phyloP scores from a whole-genome alignment of 2,113 vertebrate species.

The Myotis brandtii region DNA sequence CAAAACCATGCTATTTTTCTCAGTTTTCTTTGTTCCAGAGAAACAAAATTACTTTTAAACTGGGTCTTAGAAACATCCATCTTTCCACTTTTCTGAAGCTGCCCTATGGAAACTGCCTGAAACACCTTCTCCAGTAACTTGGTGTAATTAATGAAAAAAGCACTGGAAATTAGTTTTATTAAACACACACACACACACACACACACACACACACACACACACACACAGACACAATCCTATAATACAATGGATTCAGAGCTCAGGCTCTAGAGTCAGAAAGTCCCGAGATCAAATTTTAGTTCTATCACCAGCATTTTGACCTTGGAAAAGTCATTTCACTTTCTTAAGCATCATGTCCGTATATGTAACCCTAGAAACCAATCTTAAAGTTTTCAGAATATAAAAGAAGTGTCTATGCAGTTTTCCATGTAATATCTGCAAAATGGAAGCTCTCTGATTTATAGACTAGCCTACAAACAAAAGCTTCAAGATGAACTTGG shows the following conservation, averaged over 20 bases:
- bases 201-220: no score
- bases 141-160: not conserved
- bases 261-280: not conserved
- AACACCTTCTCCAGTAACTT: not conserved
- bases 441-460: not conserved
- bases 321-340: not conserved
- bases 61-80: not conserved
- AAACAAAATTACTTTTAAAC: conserved; percentile 26
- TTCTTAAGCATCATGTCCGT: not conserved
- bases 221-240: not conserved
- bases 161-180: not conserved
- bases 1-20: not conserved
- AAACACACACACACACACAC: not conserved
- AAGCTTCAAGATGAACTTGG: not conserved
- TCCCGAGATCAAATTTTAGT: not conserved
- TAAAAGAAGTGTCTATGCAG: not conserved
- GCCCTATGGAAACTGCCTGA: not conserved
- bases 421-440: not conserved
- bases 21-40: not conserved
- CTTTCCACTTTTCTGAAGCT: conserved; percentile 10
- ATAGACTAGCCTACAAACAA: not conserved
- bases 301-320: not conserved
- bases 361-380: not conserved
- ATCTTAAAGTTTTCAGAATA: not conserved
- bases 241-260: not conserved